Evolutionary conservation across 2,797 vertebrate genomes (phyloP).

Genomic region (Synanceia verrucosa): DNA sequence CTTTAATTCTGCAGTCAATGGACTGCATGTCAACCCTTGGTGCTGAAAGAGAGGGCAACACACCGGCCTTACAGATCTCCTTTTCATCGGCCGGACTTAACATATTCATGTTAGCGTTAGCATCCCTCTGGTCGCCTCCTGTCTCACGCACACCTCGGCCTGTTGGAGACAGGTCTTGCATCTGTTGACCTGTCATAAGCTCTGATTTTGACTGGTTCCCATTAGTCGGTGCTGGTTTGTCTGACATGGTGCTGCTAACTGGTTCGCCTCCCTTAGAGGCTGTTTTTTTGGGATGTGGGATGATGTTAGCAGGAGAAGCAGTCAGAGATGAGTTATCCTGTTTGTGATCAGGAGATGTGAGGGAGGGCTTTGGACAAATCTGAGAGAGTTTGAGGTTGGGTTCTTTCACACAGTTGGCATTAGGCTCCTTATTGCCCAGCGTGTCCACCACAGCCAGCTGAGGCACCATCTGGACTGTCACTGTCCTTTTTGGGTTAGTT

Average conservation of each 20-base stretch:
- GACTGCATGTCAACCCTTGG: constrained; percentile 51
- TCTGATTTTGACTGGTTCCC: constrained; percentile 62
- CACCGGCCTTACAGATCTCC: constrained; percentile 37
- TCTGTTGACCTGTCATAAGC: constrained; percentile 35
- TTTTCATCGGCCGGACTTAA: constrained; percentile 56
- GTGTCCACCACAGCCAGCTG: constrained; percentile 79
- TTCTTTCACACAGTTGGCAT: constrained; percentile 75
- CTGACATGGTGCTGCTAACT: constrained; percentile 51
- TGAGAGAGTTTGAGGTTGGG: constrained; percentile 71
- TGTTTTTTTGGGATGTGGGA: constrained; percentile 36
- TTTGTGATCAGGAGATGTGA: constrained; percentile 28
- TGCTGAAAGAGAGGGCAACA: constrained; percentile 46
- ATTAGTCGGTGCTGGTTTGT: constrained; percentile 56
- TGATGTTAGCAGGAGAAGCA: constrained; percentile 42
- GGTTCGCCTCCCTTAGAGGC: constrained; percentile 34
- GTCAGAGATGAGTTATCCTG: constrained; percentile 62
- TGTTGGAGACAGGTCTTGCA: constrained; percentile 42
- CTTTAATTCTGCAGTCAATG: constrained; percentile 63
- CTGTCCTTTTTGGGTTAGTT: constrained; percentile 90
- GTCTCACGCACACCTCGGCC: constrained; percentile 43
- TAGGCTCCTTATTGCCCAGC: constrained; percentile 76
- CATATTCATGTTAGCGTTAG: constrained; percentile 70
- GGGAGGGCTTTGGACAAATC: constrained; percentile 73
- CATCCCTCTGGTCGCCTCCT: constrained; percentile 59
- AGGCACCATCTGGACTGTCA: constrained; percentile 85